Conservation (phyloP, 2,888 invertebrate genomes). For the Scrobipalpa costella region DNA sequence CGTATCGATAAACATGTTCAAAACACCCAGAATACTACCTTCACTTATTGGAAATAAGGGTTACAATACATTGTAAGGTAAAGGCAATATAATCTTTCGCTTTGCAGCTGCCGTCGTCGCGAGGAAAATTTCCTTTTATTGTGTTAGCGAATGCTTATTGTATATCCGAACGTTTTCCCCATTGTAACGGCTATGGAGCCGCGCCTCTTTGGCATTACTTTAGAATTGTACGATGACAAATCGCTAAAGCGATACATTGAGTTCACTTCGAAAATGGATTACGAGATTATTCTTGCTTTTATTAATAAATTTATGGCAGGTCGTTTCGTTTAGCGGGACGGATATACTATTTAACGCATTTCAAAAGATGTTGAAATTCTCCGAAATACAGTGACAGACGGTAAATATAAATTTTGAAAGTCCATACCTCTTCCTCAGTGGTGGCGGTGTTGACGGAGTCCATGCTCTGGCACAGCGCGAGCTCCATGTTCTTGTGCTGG, state of each 20-base stretch:
- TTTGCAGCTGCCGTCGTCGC: constrained; percentile 51
- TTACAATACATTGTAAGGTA: constrained; percentile 49
- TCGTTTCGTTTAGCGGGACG: constrained; percentile 24
- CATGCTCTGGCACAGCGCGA: constrained; percentile 97
- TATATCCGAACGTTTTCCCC: constrained; percentile 67
- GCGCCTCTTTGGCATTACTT: constrained; percentile 60
- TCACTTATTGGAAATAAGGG: constrained; percentile 46
- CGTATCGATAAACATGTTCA: constrained; percentile 45
- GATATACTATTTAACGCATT: neutral
- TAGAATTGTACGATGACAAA: constrained; percentile 70
- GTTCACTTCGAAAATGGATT: constrained; percentile 49
- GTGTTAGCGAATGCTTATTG: constrained; percentile 74
- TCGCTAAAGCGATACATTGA: constrained; percentile 64
- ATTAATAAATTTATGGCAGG: constrained; percentile 47
- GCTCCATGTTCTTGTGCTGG: constrained; percentile 79
- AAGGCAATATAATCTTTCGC: constrained; percentile 57
- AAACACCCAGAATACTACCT: constrained; percentile 40
- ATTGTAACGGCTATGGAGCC: constrained; percentile 58
- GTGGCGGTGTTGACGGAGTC: constrained; percentile 97
- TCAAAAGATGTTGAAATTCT: neutral
- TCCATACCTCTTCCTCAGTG: constrained; percentile 97
- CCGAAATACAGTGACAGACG: neutral
- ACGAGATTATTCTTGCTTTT: constrained; percentile 45
- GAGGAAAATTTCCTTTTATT: constrained; percentile 72
- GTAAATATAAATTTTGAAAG: neutral